Percentiles rank a stretch among this genome's conserved stretches.
Evolutionary conservation across 2,113 vertebrate genomes (phyloP).

Genomic region (Lophura nycthemera): DNA sequence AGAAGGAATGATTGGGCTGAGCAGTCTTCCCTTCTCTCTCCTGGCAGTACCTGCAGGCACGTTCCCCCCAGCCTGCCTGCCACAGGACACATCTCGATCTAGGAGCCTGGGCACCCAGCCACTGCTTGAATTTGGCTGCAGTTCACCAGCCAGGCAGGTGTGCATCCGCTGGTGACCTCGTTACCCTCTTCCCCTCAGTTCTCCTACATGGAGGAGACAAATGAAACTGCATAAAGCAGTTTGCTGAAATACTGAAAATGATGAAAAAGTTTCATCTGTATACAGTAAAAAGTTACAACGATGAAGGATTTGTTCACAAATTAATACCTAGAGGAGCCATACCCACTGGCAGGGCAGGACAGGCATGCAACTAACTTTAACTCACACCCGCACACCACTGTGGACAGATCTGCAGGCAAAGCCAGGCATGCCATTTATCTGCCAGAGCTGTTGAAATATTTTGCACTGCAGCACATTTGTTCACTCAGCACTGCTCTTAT

Average conservation of each 20-base stretch:
- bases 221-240: not conserved
- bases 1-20: slow-evolving; percentile 19
- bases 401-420: not conserved
- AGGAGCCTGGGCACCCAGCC: not conserved
- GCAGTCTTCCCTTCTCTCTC: not conserved
- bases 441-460: slow-evolving; percentile 9
- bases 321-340: not conserved
- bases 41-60: slow-evolving; percentile 27
- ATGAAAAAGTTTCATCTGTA: not conserved
- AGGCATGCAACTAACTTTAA: not conserved
- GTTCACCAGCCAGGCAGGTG: slow-evolving; percentile 13
- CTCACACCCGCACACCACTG: not conserved
- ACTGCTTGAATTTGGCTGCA: not conserved
- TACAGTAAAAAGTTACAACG: not conserved
- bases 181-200: not conserved
- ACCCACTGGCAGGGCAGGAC: not conserved
- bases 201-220: not conserved
- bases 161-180: not conserved
- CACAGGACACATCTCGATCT: not conserved
- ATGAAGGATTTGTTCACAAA: slow-evolving; percentile 6
- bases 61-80: not conserved
- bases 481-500: slow-evolving; percentile 36
- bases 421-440: slow-evolving; percentile 26
- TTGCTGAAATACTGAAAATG: not conserved
- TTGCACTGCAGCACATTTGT: not conserved